Base-by-base conservation (phyloP, 1,140 invertebrate species). In the Lordiphosa stackelbergi region DNA sequence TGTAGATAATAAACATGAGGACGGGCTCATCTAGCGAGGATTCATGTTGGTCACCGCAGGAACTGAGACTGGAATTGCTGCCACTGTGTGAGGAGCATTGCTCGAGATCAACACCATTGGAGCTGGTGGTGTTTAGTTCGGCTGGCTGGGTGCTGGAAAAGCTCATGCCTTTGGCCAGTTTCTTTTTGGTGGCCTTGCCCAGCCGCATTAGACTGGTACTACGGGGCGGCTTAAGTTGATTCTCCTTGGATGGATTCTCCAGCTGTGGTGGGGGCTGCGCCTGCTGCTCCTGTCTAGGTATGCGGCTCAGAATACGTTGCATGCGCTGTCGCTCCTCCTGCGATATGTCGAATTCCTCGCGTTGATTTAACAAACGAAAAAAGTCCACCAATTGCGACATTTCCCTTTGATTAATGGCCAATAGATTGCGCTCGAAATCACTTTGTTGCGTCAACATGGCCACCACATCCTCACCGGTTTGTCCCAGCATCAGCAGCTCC, bases 321-420 rank as follows among this genome's bases (percentile, higher is more conserved):
- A 88, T 43, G 7, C 86, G 74, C 24, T 74, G 60, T 5, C 79
- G 66, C 31, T 87, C 74, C 45, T 88, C 86, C 1, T 42, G 72
- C 0, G 75, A 73, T 36, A 88, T 61, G 31, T 69, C 73, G 36
- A 78, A 73, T 8, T 78, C 85, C 42, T 69, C 79, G n/a, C 64
- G 57, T 1, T 73, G 60, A 1, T 48, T 65, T 0, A 87, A 52
- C 6, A 81, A 58, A 0, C 85, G 55, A 37, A 90, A 81, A 77
- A 91, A 90, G 60, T 88, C 89, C 66, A 94, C 90, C 68, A 95
- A 89, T 53, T 89, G 88, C 38, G 91, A 89, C 1, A 95, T 87
- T 64, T 95, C 93, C 11, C 88, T 79, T 63, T 93, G 91, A 2
- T 93, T 93, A 59, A 94, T 92, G 3, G 95, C 87, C 19, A 92